phyloP scores from a whole-genome alignment of 2,888 invertebrate genomes.

The Erebia palarica region DNA sequence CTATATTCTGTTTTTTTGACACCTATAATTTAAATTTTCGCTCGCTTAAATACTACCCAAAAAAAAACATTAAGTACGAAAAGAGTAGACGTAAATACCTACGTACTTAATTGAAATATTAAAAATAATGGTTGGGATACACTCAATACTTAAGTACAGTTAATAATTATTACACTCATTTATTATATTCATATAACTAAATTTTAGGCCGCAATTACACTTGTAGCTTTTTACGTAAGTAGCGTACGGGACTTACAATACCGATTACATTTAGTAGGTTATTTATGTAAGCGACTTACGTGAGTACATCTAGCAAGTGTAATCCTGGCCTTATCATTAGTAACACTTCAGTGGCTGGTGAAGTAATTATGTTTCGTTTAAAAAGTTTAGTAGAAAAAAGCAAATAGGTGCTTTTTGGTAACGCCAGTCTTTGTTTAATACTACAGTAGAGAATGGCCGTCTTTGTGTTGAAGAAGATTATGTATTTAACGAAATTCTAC shows the following conservation, averaged over 20 bases:
- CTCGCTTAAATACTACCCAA: no score
- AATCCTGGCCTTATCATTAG: background rate
- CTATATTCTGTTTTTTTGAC: no score
- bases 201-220: no score
- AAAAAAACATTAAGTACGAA: background rate
- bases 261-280: no score
- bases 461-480: background rate
- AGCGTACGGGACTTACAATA: no score
- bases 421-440: constrained; percentile 28
- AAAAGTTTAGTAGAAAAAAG: constrained; percentile 16
- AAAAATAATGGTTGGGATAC: constrained; percentile 13
- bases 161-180: background rate
- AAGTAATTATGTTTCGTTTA: background rate
- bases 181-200: no score
- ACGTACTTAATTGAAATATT: background rate
- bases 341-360: background rate
- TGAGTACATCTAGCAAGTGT: no score
- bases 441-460: background rate
- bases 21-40: no score
- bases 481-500: no score
- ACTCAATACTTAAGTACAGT: constrained; percentile 11
- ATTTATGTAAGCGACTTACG: no score
- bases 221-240: no score
- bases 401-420: constrained; percentile 34
- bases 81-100: background rate